Conservation (phyloP, 2,113 vertebrate species). For the Notarius lentiginosus region DNA sequence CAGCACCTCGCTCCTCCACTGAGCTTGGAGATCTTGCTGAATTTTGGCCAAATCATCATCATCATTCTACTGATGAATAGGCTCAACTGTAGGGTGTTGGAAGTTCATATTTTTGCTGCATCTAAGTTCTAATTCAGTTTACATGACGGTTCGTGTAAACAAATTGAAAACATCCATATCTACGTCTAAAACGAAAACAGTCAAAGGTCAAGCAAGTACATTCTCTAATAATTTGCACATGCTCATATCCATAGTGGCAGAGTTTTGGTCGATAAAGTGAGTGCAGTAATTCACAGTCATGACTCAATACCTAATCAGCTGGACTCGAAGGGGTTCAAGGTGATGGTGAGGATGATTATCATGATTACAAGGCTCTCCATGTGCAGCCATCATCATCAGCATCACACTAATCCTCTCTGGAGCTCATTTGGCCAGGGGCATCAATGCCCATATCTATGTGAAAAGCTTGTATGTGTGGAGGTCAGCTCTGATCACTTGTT, state of each 20-base stretch:
- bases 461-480: neutral
- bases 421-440: conserved; percentile 21
- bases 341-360: conserved; percentile 33
- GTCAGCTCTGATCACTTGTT: conserved; percentile 36
- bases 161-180: conserved; percentile 40
- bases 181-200: conserved; percentile 2
- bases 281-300: conserved; percentile 20
- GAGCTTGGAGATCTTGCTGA: conserved; percentile 47
- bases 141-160: conserved; percentile 36
- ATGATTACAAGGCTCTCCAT: conserved; percentile 35
- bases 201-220: neutral
- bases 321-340: conserved; percentile 3
- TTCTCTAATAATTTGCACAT: conserved; percentile 10
- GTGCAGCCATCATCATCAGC: conserved; percentile 20
- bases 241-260: conserved; percentile 14
- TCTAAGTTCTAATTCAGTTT: conserved; percentile 37
- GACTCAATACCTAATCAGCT: conserved; percentile 15
- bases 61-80: conserved; percentile 38
- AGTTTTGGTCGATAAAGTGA: neutral
- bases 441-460: conserved; percentile 21
- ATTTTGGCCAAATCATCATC: conserved; percentile 35
- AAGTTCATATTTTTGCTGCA: conserved; percentile 38
- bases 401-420: conserved; percentile 38
- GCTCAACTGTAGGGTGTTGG: conserved; percentile 29
- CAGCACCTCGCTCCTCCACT: conserved; percentile 37